phyloP scores from a whole-genome alignment of 2,888 invertebrate species.

The Plutella xylostella region DNA sequence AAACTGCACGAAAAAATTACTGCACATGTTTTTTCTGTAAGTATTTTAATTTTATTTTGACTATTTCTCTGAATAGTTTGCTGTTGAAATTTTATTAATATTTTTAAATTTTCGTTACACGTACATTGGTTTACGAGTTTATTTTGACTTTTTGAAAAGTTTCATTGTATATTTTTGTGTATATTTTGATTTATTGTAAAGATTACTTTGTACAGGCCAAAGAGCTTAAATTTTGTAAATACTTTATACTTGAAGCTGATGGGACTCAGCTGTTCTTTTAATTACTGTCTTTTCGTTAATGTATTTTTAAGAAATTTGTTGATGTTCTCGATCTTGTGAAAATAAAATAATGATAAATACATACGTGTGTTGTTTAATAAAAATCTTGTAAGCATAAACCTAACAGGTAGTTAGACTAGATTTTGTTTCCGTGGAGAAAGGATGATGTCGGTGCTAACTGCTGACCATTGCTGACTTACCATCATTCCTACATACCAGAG shows the following conservation, averaged over 20 bases:
- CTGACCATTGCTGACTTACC: too few species aligned
- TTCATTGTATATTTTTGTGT: constrained; percentile 40
- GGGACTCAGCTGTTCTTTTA: constrained; percentile 5
- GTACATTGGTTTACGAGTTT: constrained; percentile 48
- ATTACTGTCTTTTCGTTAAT: constrained; percentile 48
- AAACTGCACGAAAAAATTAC: constrained; percentile 23
- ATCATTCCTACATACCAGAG: too few species aligned
- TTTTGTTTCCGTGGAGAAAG: too few species aligned
- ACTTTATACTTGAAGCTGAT: constrained; percentile 15
- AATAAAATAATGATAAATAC: constrained; percentile 36
- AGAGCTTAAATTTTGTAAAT: constrained; percentile 62
- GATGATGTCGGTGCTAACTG: too few species aligned
- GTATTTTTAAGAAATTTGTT: constrained; percentile 69
- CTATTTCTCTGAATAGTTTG: constrained; percentile 15
- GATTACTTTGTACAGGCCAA: constrained; percentile 56
- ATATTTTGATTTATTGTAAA: constrained; percentile 13
- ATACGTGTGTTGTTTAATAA: not conserved
- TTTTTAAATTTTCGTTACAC: constrained; percentile 59
- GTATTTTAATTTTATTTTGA: constrained; percentile 4
- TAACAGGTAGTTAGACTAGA: not conserved
- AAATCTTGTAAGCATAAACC: not conserved
- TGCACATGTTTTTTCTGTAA: constrained; percentile 23
- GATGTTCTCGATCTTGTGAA: constrained; percentile 68
- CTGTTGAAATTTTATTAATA: constrained; percentile 61
- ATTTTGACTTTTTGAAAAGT: constrained; percentile 34